A percentile compares a stretch with the other conserved stretches of the same genome.
These are phyloP conservation scores for Halocynthia aurantium DNA, from an alignment of 23 tunicate genomes.

Conservation along the genomic window DNA sequence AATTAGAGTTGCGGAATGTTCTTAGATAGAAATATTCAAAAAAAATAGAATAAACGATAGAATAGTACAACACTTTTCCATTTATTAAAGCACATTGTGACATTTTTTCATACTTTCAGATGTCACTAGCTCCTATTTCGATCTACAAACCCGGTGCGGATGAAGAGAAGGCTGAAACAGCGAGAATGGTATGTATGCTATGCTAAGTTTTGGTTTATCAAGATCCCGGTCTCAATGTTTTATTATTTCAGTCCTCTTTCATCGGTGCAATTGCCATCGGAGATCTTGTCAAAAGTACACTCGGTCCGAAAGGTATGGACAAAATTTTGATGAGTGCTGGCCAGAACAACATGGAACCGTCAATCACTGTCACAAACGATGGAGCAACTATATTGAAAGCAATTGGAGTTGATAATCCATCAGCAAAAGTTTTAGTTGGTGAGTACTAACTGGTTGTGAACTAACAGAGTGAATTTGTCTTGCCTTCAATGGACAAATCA, in stretches of 20 bases:
- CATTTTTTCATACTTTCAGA: no score
- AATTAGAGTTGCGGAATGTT: no score
- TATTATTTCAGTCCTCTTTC: constrained; percentile 68
- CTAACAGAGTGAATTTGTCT: not conserved
- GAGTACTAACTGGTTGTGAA: constrained; percentile 4
- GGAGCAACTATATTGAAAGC: constrained; percentile 97
- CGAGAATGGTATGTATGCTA: constrained; percentile 64
- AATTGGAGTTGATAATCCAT: constrained; percentile 97
- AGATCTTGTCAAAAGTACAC: constrained; percentile 95
- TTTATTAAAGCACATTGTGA: no score
- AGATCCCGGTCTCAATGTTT: not conserved
- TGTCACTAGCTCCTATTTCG: constrained; percentile 95
- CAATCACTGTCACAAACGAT: constrained; percentile 94
- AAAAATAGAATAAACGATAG: no score
- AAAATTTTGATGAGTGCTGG: constrained; percentile 85
- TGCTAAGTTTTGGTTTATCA: not conserved
- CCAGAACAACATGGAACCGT: constrained; percentile 44
- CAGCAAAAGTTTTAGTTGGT: constrained; percentile 95
- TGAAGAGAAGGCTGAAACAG: constrained; percentile 98
- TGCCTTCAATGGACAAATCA: no score
- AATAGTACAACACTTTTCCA: no score
- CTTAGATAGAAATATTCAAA: no score
- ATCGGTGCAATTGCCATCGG: constrained; percentile 99
- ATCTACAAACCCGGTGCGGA: constrained; percentile 93
- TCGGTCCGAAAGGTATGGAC: constrained; percentile 99